Percentiles rank a stretch among this genome's conserved stretches.
phyloP scores from a whole-genome alignment of 2,113 vertebrate genomes.

The Catharus fuscescens region DNA sequence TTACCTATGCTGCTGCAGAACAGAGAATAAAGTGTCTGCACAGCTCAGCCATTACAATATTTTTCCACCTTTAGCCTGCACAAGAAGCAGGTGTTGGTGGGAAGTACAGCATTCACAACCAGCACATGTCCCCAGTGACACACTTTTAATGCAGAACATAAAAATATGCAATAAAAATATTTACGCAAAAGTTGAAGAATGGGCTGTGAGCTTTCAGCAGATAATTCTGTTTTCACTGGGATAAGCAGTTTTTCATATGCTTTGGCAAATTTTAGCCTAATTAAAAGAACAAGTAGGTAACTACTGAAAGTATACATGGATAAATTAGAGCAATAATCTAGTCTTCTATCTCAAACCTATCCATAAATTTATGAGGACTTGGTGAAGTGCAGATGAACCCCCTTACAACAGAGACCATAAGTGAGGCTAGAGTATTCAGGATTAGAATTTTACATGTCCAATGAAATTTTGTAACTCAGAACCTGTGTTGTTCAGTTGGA shows the following conservation, averaged over 20 bases:
- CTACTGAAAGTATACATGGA: not conserved
- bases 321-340: slow-evolving; percentile 6
- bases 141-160: not conserved
- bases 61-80: not conserved
- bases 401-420: not conserved
- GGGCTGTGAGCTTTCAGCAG: not conserved
- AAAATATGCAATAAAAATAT: slow-evolving; percentile 11
- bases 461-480: not conserved
- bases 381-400: not conserved
- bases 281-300: slow-evolving; percentile 36
- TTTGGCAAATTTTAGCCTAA: slow-evolving; percentile 28
- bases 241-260: not conserved
- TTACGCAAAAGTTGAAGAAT: slow-evolving; percentile 33
- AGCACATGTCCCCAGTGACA: not conserved
- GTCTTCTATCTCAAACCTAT: not conserved
- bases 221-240: not conserved
- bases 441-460: not conserved
- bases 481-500: not conserved
- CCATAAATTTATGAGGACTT: not conserved
- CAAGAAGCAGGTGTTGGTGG: not conserved
- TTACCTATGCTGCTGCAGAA: not conserved
- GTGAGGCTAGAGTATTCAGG: not conserved
- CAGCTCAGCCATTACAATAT: not conserved
- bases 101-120: not conserved
- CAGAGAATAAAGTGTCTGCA: slow-evolving; percentile 4